Evolutionary conservation across 1,140 invertebrate genomes (phyloP).

Genomic region (Eriocheir sinensis): DNA sequence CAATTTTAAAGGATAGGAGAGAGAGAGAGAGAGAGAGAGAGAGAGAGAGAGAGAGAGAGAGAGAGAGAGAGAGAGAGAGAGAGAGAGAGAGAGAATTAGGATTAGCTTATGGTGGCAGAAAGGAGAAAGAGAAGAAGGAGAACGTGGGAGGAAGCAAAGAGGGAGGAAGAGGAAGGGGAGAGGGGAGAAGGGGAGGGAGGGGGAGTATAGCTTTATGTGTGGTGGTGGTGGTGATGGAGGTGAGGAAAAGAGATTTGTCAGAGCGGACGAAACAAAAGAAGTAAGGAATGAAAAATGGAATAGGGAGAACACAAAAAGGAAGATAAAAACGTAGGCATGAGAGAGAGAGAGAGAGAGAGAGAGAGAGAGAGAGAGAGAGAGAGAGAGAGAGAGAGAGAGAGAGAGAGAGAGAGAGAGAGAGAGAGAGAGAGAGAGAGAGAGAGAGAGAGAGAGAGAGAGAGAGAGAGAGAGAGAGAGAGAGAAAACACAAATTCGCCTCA

Average conservation of each 20-base stretch:
- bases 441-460: background rate
- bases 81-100: no score
- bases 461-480: conserved; percentile 32
- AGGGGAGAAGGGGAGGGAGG: background rate
- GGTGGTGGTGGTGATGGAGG: background rate
- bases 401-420: conserved; percentile 52
- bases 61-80: background rate
- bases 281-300: background rate
- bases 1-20: no score
- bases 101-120: no score
- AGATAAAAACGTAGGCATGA: background rate
- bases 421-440: conserved; percentile 43
- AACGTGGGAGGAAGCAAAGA: no score
- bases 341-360: conserved; percentile 52
- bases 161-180: no score
- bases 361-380: conserved; percentile 45
- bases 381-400: conserved; percentile 57
- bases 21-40: no score
- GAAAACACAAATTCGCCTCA: no score
- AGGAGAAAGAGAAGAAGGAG: background rate
- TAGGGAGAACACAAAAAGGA: background rate
- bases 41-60: no score
- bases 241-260: background rate
- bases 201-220: no score
- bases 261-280: background rate